phyloP scores from a whole-genome alignment of 1,140 invertebrate genomes.

The Frieseomelitta varia region DNA sequence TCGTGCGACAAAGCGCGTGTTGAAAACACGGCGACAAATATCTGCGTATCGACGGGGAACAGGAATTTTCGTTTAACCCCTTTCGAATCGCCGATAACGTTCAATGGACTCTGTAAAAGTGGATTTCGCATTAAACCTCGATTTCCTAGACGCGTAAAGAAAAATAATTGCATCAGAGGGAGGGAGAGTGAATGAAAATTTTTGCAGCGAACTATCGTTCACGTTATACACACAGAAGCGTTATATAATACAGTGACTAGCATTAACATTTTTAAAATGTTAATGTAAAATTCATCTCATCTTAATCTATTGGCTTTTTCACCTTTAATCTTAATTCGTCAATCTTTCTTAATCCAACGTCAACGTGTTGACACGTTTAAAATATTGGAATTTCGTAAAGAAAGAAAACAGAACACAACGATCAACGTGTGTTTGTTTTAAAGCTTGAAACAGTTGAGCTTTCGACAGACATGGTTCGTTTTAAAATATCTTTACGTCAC shows the following conservation, averaged over 20 bases:
- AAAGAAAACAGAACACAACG: too few relatives aligned
- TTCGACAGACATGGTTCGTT: too few relatives aligned
- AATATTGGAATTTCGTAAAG: too few relatives aligned
- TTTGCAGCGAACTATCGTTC: not conserved
- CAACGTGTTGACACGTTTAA: too few relatives aligned
- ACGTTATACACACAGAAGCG: not conserved
- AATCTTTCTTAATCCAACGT: too few relatives aligned
- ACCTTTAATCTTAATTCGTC: too few relatives aligned
- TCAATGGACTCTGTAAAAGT: not conserved
- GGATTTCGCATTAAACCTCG: not conserved
- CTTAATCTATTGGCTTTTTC: too few relatives aligned
- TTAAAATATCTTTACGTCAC: too few relatives aligned
- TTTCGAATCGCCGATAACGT: not conserved
- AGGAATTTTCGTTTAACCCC: constrained; percentile 1
- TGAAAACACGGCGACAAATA: not conserved
- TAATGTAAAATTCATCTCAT: too few relatives aligned
- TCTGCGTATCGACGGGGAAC: not conserved
- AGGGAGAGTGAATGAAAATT: not conserved
- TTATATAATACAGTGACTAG: not conserved
- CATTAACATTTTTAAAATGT: too few relatives aligned
- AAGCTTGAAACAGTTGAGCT: too few relatives aligned
- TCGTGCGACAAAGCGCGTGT: not conserved
- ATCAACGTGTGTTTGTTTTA: too few relatives aligned
- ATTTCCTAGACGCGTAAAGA: not conserved
- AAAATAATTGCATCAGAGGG: not conserved